Evolutionary conservation across 2,113 vertebrate genomes (phyloP).

Genomic region (Micronycteris hirsuta): DNA sequence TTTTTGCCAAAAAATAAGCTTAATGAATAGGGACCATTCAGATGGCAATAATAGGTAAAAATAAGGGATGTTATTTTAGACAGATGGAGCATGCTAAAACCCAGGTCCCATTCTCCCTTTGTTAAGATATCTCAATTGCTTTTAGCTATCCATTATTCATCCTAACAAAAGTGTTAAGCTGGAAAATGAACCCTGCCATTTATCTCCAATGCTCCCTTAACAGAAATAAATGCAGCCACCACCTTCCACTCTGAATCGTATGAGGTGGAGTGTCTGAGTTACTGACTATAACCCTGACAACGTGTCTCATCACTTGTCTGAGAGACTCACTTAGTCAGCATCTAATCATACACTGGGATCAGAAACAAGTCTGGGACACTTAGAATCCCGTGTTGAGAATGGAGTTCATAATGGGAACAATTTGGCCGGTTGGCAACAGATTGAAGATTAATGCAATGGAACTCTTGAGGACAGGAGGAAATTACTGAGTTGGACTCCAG

Average conservation of each 20-base stretch:
- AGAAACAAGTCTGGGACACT: slow-evolving; percentile 59
- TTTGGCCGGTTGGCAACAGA: slow-evolving; percentile 12
- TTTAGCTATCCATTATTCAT: slow-evolving; percentile 49
- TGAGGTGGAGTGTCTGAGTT: slow-evolving; percentile 15
- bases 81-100: not conserved
- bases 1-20: slow-evolving; percentile 11
- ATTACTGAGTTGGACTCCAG: slow-evolving; percentile 60
- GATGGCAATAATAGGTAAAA: not conserved
- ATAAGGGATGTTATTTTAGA: slow-evolving; percentile 21
- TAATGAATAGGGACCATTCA: not conserved
- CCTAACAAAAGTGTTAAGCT: slow-evolving; percentile 27
- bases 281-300: slow-evolving; percentile 62
- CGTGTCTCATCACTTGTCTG: slow-evolving; percentile 52
- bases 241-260: slow-evolving; percentile 46
- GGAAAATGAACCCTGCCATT: slow-evolving; percentile 56
- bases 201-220: slow-evolving; percentile 54
- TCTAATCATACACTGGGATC: slow-evolving; percentile 59
- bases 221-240: slow-evolving; percentile 61
- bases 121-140: slow-evolving; percentile 16
- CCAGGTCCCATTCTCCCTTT: not conserved
- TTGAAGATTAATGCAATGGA: slow-evolving; percentile 10
- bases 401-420: slow-evolving; percentile 43
- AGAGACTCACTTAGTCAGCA: slow-evolving; percentile 58
- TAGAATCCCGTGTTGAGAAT: slow-evolving; percentile 64
- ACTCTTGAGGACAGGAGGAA: slow-evolving; percentile 64